A percentile compares a stretch with the other conserved stretches of the same genome.
Evolutionary conservation across 2,888 invertebrate species (phyloP).

Genomic region (Criorhina ranunculi): DNA sequence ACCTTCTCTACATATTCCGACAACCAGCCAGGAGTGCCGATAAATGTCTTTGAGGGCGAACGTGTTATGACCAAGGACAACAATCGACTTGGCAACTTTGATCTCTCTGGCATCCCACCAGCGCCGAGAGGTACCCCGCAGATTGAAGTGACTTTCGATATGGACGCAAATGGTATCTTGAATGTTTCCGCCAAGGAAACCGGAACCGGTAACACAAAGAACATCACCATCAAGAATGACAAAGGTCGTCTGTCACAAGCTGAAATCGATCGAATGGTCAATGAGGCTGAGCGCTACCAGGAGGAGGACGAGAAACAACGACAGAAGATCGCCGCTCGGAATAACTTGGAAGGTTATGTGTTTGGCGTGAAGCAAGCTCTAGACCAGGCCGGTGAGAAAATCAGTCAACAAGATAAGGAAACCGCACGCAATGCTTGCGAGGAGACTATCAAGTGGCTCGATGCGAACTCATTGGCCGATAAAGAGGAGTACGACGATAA

Average conservation of each 20-base stretch:
- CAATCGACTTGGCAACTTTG: constrained; percentile 96
- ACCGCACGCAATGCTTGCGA: constrained; percentile 87
- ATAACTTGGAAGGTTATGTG: constrained; percentile 88
- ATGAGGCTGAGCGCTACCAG: constrained; percentile 89
- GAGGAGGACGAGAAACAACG: constrained; percentile 89
- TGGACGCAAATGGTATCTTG: constrained; percentile 96
- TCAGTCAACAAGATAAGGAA: constrained; percentile 89
- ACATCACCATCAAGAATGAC: constrained; percentile 92
- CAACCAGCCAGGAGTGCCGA: constrained; percentile 91
- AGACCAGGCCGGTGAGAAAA: constrained; percentile 87
- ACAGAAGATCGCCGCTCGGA: constrained; percentile 88
- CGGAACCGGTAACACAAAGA: constrained; percentile 87
- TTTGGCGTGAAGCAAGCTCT: constrained; percentile 89
- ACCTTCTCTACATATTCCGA: constrained; percentile 92
- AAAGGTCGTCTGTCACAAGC: constrained; percentile 90
- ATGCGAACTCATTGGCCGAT: constrained; percentile 89
- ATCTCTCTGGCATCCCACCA: constrained; percentile 96
- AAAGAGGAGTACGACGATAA: constrained; percentile 88
- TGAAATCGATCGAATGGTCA: constrained; percentile 91
- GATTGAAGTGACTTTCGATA: constrained; percentile 91
- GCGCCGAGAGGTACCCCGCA: constrained; percentile 93
- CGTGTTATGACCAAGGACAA: constrained; percentile 93
- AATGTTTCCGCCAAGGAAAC: constrained; percentile 91
- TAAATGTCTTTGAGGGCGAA: constrained; percentile 91
- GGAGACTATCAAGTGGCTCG: constrained; percentile 89